Base-by-base conservation (phyloP, 1,140 invertebrate species). In the Hylaeus volcanicus region DNA sequence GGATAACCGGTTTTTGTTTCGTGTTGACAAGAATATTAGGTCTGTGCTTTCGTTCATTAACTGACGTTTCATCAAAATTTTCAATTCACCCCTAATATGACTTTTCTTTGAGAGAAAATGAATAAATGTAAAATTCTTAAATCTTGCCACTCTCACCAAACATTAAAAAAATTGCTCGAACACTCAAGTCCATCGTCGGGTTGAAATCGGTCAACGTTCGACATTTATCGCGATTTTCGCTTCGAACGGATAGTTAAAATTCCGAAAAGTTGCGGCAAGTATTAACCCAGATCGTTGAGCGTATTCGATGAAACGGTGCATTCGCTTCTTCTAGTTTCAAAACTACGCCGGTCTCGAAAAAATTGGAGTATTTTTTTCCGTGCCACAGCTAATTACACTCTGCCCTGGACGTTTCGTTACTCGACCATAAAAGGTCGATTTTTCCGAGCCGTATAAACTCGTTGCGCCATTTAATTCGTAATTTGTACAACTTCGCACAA, bases 231-330 rank as follows among this genome's bases (percentile, higher is more conserved):
- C 2, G 1, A 48, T 48, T 48, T 48, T 48, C 45, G 45, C 5
- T 48, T 5, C 8, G 5, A 66, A 41, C 41, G 56, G 48, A 58
- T 75, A 75, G 26, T 0, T 26, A 26, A 26, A 26, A 26, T 26
- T 26, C 26, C 26, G 26, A 26, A 26, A 26, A 26, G 26, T 26
- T 26, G 26, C 26, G 26, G 26, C 26, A 26, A 26, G 82, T 83
- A 72, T 80, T 83, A 83, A 83, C 78, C 82, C 51, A 64, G 69
- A 72, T 74, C 61, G 71, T 66, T 80, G 80, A 79, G 53, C 43
- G 14, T 48, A 43, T 48, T 41, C 68, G 68, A 15, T 37, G 74
- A 39, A 56, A 68, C 45, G 26, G 26, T 26, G 26, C 26, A 26
- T 26, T 60, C 63, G 45, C 64, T 75, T 72, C 53, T 77, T 69